Evolutionary conservation across 2,797 vertebrate species (phyloP), one percentile per base, ranked within the genome.

Genomic region (Pelodytes ibericus): DNA sequence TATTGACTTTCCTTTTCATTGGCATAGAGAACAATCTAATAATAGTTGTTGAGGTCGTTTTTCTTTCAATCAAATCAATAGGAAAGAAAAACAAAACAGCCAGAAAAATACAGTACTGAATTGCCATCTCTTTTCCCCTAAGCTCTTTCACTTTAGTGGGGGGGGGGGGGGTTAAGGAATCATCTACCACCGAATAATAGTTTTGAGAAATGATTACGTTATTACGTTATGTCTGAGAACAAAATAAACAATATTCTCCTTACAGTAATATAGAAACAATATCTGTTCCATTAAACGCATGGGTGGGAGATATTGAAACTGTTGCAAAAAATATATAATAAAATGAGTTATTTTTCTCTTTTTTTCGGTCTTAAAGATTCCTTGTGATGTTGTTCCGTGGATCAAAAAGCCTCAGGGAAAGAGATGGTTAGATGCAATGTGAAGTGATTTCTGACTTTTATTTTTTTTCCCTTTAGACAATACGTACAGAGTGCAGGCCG

Each of bases 1-100:
- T 29, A 71, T 71, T 70, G 67, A 70, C 56, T 58, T 70, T 29
- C 31, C n/a, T 24, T 26, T 70, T 2, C 47, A 22, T 71, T 71
- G 56, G 29, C 69, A 8, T 4, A n/a, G 18, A 39, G 56, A 57
- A 71, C 41, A 72, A 60, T 30, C n/a, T 22, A 72, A 63, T 49
- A 47, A 61, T 56, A 63, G 27, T 51, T 51, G 49, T 63, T 59
- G 26, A 15, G 25, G 11, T 18, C 11, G 71, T 13, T 49, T 51
- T 72, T 20, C 58, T 57, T 30, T 72, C 44, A 72, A 63, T 62
- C 44, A 16, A n/a, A 36, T 60, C 7, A 18, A 29, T 36, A 59
- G 33, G 44, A 60, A 58, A 25, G 60, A 36, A 71, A 29, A 71
- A 60, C 36, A 47, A 47, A 41, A 13, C 69, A 41, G 4, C 22